These are phyloP conservation scores for Aporophyla nigra DNA, from an alignment of 2,888 invertebrate species.

Conservation along the genomic window DNA sequence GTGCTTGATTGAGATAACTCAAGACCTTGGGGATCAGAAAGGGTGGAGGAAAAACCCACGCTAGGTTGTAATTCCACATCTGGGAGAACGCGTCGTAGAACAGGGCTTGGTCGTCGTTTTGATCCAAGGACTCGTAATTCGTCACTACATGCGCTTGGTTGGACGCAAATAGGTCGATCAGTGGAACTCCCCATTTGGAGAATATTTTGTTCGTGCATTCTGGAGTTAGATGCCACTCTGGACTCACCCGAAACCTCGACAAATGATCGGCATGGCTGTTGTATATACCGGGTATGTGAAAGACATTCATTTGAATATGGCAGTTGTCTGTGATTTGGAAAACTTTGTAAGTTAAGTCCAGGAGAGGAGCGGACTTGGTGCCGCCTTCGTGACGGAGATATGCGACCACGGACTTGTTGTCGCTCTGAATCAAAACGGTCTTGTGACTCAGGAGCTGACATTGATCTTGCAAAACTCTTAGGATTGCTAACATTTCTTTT, in stretches of 20 bases:
- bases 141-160: too few relatives aligned
- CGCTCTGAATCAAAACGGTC: not conserved
- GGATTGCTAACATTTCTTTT: constrained; percentile 1
- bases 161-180: not conserved
- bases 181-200: not conserved
- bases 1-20: constrained; percentile 5
- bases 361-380: too few relatives aligned
- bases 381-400: not conserved
- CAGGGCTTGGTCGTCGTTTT: constrained; percentile 9
- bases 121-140: not conserved
- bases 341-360: too few relatives aligned
- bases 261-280: too few relatives aligned
- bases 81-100: not conserved
- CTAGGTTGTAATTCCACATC: not conserved
- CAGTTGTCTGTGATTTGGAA: too few relatives aligned
- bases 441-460: not conserved
- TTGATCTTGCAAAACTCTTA: constrained; percentile 8
- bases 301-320: too few relatives aligned
- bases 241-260: too few relatives aligned
- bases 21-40: constrained; percentile 2
- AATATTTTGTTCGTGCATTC: constrained; percentile 4
- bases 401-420: not conserved
- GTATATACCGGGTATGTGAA: too few relatives aligned
- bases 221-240: too few relatives aligned
- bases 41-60: constrained; percentile 3